Conservation (phyloP, 64 coral and sea anemone species). For the Acropora yongei region DNA sequence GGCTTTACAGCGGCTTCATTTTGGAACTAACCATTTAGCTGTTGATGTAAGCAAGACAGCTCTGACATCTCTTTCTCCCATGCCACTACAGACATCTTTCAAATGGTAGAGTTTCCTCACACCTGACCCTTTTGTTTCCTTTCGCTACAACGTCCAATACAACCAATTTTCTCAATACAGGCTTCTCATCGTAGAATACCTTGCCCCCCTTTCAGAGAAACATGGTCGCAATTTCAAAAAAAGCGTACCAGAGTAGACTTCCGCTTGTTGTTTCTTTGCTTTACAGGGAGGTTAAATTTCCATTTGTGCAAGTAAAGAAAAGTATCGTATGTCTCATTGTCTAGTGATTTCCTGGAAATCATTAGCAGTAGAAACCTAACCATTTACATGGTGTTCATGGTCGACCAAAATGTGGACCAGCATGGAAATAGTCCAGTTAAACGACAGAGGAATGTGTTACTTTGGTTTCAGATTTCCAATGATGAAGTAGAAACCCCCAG, state of each 20-base stretch:
- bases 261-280: neutral
- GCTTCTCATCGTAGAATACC: too few species aligned
- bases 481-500: neutral
- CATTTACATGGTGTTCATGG: neutral
- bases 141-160: slow-evolving; percentile 34
- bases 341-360: too few species aligned
- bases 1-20: slow-evolving; percentile 53
- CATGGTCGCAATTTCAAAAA: neutral
- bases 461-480: neutral
- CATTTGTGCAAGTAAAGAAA: neutral
- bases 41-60: slow-evolving; percentile 61
- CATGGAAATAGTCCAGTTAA: neutral
- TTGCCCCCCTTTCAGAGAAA: neutral
- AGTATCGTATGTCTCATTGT: neutral
- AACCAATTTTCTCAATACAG: neutral
- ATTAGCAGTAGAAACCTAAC: too few species aligned
- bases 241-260: slow-evolving; percentile 7
- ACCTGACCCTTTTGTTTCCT: slow-evolving; percentile 64
- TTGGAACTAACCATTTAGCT: slow-evolving; percentile 60
- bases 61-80: slow-evolving; percentile 61
- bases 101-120: slow-evolving; percentile 64
- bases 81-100: slow-evolving; percentile 63
- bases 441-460: neutral
- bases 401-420: neutral
- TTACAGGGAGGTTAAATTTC: neutral